Evolutionary conservation across 2,888 invertebrate species (phyloP).

Genomic region (Hydrotaea cyrtoneurina): DNA sequence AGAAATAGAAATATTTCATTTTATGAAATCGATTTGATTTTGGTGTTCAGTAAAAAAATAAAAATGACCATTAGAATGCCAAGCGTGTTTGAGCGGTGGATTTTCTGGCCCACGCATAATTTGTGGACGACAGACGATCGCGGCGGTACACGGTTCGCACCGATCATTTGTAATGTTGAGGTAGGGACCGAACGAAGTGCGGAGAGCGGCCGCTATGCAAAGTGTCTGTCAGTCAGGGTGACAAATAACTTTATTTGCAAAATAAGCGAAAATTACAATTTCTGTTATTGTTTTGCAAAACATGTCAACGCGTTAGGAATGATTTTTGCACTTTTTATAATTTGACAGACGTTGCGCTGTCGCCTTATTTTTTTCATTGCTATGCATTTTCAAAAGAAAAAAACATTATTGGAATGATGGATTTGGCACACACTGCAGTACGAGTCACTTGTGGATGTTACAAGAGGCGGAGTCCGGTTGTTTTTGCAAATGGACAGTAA

Average conservation of each 20-base stretch:
- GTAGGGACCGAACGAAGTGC: background rate
- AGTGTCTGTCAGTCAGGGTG: constrained; percentile 27
- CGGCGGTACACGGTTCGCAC: background rate
- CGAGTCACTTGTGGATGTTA: too few species aligned
- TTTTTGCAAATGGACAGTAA: too few species aligned
- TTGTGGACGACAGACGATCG: background rate
- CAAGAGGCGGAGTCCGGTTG: too few species aligned
- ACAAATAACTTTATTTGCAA: constrained; percentile 63
- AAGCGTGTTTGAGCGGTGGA: constrained; percentile 46
- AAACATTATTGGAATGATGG: too few species aligned
- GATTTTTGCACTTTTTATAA: constrained; percentile 44
- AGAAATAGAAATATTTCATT: constrained; percentile 43
- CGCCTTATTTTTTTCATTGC: too few species aligned
- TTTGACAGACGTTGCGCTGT: constrained; percentile 44
- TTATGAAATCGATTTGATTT: constrained; percentile 51
- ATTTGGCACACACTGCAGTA: too few species aligned
- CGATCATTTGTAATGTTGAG: constrained; percentile 10
- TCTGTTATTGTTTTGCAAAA: constrained; percentile 47
- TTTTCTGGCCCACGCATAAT: constrained; percentile 64
- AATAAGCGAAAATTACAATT: constrained; percentile 56
- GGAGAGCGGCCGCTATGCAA: background rate
- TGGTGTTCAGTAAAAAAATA: constrained; percentile 15
- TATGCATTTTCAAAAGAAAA: too few species aligned
- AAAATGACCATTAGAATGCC: constrained; percentile 63
- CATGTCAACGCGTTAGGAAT: constrained; percentile 51